Evolutionary conservation across 2,797 vertebrate genomes (phyloP).

Genomic region (Avahi laniger): DNA sequence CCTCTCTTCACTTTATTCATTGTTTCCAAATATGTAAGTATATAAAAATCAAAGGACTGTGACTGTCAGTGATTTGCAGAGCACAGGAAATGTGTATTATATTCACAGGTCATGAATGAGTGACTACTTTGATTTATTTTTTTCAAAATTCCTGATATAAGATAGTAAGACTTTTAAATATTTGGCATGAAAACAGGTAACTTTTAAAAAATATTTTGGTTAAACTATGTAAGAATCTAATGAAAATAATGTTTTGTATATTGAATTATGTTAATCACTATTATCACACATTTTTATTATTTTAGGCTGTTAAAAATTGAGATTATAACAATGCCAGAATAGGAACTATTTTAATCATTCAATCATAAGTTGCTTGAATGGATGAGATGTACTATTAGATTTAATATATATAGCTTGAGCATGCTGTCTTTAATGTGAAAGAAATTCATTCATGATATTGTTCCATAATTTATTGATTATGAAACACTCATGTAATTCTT

Average conservation of each 20-base stretch:
- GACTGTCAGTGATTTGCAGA: neutral
- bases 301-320: neutral
- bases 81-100: neutral
- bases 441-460: neutral
- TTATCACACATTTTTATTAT: neutral
- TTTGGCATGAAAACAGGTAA: neutral
- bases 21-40: neutral
- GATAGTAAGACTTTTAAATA: neutral
- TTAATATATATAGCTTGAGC: neutral
- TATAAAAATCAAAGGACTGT: neutral
- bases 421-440: neutral
- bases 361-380: neutral
- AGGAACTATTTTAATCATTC: neutral
- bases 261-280: neutral
- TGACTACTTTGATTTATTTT: neutral
- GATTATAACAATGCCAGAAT: neutral
- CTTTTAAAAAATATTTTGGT: neutral
- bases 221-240: neutral
- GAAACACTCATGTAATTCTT: neutral
- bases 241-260: neutral
- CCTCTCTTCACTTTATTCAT: neutral
- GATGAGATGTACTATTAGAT: neutral
- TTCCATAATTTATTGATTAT: neutral
- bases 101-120: neutral
- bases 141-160: neutral